These are phyloP conservation scores for Calycopis cecrops DNA, from an alignment of 1,140 invertebrate genomes.

Conservation along the genomic window DNA sequence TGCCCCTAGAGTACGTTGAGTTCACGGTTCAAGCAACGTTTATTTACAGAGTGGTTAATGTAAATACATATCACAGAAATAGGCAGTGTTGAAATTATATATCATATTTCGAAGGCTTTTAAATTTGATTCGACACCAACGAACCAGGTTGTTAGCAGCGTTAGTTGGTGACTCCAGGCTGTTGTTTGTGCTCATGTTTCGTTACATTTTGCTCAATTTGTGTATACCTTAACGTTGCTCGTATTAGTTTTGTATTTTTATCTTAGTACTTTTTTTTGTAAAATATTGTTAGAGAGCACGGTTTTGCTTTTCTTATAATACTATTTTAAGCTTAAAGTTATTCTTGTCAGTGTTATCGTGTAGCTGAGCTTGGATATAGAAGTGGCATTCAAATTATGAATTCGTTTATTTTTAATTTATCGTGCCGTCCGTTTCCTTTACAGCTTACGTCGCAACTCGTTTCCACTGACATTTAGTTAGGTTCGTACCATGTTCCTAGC, in stretches of 20 bases:
- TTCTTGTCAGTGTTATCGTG: conserved; percentile 31
- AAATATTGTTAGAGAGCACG: conserved; percentile 67
- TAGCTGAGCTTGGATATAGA: conserved; percentile 2
- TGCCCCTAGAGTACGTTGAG: conserved; percentile 28
- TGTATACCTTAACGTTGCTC: conserved; percentile 55
- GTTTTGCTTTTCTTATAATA: conserved; percentile 68
- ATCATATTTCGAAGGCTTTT: conserved; percentile 11
- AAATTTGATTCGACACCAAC: conserved; percentile 10
- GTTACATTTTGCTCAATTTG: conserved; percentile 72
- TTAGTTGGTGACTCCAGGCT: background rate
- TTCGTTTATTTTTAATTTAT: conserved; percentile 22
- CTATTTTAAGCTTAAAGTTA: conserved; percentile 52
- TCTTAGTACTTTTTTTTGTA: conserved; percentile 46
- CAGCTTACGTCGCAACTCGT: conserved; percentile 23
- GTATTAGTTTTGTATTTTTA: conserved; percentile 48
- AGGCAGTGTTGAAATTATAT: conserved; percentile 41
- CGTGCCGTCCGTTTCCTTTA: conserved; percentile 25
- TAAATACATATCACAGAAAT: conserved; percentile 62
- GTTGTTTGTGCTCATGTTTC: conserved; percentile 32
- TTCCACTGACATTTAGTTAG: conserved; percentile 43
- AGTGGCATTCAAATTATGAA: conserved; percentile 1
- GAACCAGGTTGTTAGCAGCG: conserved; percentile 6
- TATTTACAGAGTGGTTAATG: conserved; percentile 47
- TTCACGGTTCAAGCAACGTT: conserved; percentile 35
- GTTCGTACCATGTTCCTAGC: conserved; percentile 57